Percentiles rank a stretch among this genome's conserved stretches.
Conservation (phyloP, 2,797 vertebrate species). For the Chelmon rostratus region DNA sequence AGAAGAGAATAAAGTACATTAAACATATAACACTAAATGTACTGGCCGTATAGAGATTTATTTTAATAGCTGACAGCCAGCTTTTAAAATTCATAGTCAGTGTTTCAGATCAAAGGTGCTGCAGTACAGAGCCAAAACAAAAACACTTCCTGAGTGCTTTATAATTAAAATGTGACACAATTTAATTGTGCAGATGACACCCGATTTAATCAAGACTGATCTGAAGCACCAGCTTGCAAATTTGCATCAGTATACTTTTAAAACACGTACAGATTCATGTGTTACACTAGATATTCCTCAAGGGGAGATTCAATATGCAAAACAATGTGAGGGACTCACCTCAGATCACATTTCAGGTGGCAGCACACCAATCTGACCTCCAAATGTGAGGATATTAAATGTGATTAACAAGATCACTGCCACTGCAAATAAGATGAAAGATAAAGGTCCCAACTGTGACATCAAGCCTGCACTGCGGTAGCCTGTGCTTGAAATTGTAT, state of each 20-base stretch:
- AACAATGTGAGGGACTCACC: slow-evolving; percentile 1
- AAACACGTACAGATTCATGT: slow-evolving; percentile 6
- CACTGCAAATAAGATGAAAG: slow-evolving; percentile 23
- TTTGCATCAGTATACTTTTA: slow-evolving; percentile 3
- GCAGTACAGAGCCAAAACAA: neutral
- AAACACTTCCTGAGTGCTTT: neutral
- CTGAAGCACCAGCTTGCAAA: neutral
- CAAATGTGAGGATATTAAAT: slow-evolving; percentile 17
- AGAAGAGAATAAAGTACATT: neutral
- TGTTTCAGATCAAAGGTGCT: neutral
- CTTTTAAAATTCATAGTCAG: neutral
- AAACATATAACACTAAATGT: neutral
- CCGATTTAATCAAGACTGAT: neutral
- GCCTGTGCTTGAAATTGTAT: slow-evolving; percentile 9
- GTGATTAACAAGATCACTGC: slow-evolving; percentile 24
- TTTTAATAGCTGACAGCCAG: neutral
- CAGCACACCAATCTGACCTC: slow-evolving; percentile 13
- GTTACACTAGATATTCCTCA: neutral
- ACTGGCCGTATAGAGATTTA: neutral
- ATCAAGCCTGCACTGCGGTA: slow-evolving; percentile 3
- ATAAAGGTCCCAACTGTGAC: slow-evolving; percentile 7
- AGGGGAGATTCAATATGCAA: neutral
- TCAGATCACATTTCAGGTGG: slow-evolving; percentile 33
- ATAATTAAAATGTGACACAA: slow-evolving; percentile 8
- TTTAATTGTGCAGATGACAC: neutral